Percentiles rank a stretch among this genome's conserved stretches.
These are phyloP conservation scores for Cryptocephalus primarius DNA, from an alignment of 2,888 invertebrate genomes.

Conservation along the genomic window DNA sequence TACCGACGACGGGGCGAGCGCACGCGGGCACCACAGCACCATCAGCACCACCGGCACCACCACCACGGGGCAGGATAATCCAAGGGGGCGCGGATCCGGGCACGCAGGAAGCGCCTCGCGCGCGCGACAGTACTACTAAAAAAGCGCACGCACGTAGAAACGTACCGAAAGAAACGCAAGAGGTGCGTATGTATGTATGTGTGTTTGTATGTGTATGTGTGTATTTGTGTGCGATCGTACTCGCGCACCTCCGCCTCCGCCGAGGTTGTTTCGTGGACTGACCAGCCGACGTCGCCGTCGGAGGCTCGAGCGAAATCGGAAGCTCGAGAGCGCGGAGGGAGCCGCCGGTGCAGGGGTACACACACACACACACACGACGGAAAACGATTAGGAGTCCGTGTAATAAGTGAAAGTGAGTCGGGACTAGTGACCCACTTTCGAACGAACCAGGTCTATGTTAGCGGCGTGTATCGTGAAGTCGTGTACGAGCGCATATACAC, in stretches of 20 bases:
- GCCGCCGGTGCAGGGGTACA: constrained; percentile 52
- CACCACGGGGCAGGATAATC: background rate
- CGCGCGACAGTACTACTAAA: no score
- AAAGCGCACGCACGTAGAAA: background rate
- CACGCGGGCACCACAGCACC: background rate
- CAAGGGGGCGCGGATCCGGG: background rate
- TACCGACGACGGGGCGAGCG: background rate
- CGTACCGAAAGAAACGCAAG: background rate
- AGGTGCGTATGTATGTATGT: background rate
- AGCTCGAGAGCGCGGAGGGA: background rate
- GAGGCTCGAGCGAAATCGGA: constrained; percentile 4
- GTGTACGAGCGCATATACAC: no score
- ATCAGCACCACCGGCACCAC: background rate
- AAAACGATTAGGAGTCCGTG: constrained; percentile 63
- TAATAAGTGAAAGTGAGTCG: constrained; percentile 82
- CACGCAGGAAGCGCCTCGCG: no score
- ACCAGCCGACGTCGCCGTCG: constrained; percentile 11
- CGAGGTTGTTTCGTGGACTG: constrained; percentile 11
- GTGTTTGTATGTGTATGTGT: background rate
- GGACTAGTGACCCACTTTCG: constrained; percentile 75
- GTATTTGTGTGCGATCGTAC: background rate
- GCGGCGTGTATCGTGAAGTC: constrained; percentile 37
- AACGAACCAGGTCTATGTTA: constrained; percentile 89
- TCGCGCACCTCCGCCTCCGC: constrained; percentile 12
- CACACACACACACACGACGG: constrained; percentile 43